Conservation (phyloP, 2,888 invertebrate genomes). For the Candidula unifasciata region DNA sequence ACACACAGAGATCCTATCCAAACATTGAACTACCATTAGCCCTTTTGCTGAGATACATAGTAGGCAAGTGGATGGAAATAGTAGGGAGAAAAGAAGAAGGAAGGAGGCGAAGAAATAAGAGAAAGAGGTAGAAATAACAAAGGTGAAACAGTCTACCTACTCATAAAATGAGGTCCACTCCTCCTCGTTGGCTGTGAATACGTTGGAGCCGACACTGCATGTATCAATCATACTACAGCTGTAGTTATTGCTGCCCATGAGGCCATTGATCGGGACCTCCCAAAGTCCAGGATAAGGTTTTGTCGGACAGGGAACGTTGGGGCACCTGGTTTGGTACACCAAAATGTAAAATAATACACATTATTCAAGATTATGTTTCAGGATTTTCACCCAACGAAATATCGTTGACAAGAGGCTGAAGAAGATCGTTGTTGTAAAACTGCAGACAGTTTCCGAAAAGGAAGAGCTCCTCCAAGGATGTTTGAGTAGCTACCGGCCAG, state of each 20-base stretch:
- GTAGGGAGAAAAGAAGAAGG: neutral
- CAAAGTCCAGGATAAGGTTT: constrained; percentile 80
- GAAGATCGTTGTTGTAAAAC: too few species aligned
- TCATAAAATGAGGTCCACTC: constrained; percentile 78
- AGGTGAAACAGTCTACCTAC: constrained; percentile 1
- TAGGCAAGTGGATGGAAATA: neutral
- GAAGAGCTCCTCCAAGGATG: too few species aligned
- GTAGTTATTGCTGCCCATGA: constrained; percentile 49
- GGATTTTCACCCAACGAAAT: too few species aligned
- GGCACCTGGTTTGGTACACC: constrained; percentile 6
- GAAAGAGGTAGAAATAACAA: neutral
- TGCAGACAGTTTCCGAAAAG: too few species aligned
- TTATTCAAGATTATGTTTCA: too few species aligned
- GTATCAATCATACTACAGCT: constrained; percentile 60
- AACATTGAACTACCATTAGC: too few species aligned
- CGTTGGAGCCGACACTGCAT: constrained; percentile 46
- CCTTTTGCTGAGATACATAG: too few species aligned
- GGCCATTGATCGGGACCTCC: constrained; percentile 82
- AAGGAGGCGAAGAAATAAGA: neutral
- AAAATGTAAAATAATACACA: too few species aligned
- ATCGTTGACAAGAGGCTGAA: too few species aligned
- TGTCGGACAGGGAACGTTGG: constrained; percentile 47
- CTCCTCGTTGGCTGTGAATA: constrained; percentile 16
- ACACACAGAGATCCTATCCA: too few species aligned
- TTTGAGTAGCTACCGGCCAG: too few species aligned